Conservation (phyloP, 2,888 invertebrate species). For the Schizaphis graminum region DNA sequence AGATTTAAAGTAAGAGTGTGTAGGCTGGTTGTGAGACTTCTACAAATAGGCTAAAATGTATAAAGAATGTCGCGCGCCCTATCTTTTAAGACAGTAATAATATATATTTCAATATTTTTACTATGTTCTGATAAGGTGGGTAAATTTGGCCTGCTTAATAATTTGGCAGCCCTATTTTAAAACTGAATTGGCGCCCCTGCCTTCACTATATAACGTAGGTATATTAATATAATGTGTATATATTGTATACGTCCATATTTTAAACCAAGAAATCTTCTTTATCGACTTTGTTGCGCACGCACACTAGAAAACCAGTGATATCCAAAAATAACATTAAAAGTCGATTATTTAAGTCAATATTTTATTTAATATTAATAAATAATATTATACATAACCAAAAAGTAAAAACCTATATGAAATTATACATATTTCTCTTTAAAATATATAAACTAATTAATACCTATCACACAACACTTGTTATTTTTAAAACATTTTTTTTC, state of each 20-base stretch:
- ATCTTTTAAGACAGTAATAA: too few species aligned
- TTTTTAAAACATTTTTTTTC: conserved; percentile 41
- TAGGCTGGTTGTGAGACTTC: too few species aligned
- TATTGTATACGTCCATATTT: not conserved
- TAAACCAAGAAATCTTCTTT: conserved; percentile 30
- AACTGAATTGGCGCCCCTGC: too few species aligned
- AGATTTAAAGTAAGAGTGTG: too few species aligned
- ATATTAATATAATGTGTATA: not conserved
- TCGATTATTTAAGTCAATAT: not conserved
- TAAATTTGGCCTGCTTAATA: too few species aligned
- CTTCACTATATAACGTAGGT: not conserved
- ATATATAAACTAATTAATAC: not conserved
- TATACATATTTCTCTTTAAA: not conserved
- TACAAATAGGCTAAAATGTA: too few species aligned
- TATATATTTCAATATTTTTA: too few species aligned
- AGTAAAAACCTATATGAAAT: not conserved
- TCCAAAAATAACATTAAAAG: conserved; percentile 46
- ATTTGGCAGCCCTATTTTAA: too few species aligned
- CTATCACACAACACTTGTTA: not conserved
- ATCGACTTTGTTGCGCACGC: not conserved
- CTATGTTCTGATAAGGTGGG: too few species aligned
- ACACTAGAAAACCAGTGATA: conserved; percentile 29
- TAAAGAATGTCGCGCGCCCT: too few species aligned
- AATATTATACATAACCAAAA: conserved; percentile 1
- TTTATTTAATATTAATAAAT: conserved; percentile 26